These are phyloP conservation scores for Paracentrotus lividus DNA, from an alignment of 53 echinoderm and acorn worm genomes.

Conservation along the genomic window DNA sequence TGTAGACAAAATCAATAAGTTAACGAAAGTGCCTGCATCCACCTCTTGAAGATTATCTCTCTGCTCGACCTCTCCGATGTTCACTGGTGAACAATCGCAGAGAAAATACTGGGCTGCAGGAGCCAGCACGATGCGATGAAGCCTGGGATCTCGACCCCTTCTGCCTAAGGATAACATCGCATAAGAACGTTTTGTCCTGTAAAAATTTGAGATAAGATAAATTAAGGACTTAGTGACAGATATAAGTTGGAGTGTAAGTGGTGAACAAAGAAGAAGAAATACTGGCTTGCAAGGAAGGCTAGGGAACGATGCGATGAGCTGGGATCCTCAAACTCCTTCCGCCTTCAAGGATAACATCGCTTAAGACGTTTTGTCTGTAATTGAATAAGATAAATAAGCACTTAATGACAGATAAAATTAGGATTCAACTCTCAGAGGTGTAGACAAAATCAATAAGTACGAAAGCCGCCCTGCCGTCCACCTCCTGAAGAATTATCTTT, in stretches of 20 bases:
- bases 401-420: no score
- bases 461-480: conserved; percentile 89
- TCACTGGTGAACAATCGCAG: conserved; percentile 99
- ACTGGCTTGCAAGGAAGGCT: conserved; percentile 97
- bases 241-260: no score
- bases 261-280: conserved; percentile 99
- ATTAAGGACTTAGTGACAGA: neutral
- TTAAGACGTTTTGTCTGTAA: conserved; percentile 89
- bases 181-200: conserved; percentile 92
- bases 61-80: conserved; percentile 89
- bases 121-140: conserved; percentile 95
- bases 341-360: conserved; percentile 94
- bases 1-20: conserved; percentile 96
- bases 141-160: conserved; percentile 95
- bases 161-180: conserved; percentile 95
- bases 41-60: conserved; percentile 96
- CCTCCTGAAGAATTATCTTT: conserved; percentile 95
- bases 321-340: conserved; percentile 96
- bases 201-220: neutral
- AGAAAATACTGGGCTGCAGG: conserved; percentile 94
- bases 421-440: no score
- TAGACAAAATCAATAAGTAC: conserved; percentile 96
- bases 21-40: conserved; percentile 86
- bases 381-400: neutral
- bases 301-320: conserved; percentile 94